Evolutionary conservation across 2,888 invertebrate genomes (phyloP).

Genomic region (Isoperla grammatica): DNA sequence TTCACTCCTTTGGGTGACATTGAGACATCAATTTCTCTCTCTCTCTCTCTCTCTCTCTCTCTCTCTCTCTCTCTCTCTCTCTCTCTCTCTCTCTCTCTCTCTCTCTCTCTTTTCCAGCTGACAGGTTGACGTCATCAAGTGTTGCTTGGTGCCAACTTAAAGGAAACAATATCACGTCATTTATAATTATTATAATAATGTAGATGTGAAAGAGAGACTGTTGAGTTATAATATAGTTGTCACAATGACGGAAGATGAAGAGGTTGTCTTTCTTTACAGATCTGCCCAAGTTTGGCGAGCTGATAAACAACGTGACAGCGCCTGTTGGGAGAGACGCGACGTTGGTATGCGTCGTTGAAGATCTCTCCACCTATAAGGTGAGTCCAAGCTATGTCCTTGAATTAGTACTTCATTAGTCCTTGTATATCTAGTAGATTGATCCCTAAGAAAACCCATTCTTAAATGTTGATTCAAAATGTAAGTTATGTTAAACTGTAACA

Average conservation of each 20-base stretch:
- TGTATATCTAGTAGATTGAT: too few species aligned
- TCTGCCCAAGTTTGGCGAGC: conserved; percentile 60
- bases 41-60: not conserved
- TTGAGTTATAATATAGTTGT: too few species aligned
- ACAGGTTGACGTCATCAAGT: not conserved
- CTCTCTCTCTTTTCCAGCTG: not conserved
- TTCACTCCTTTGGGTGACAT: conserved; percentile 9
- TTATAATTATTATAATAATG: too few species aligned
- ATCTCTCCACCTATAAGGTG: conserved; percentile 64
- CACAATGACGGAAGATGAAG: too few species aligned
- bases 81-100: not conserved
- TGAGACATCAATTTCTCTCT: not conserved
- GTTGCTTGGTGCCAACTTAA: not conserved
- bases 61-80: not conserved
- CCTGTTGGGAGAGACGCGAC: conserved; percentile 62
- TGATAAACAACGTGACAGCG: conserved; percentile 61
- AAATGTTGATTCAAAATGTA: too few species aligned
- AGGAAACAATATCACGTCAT: too few species aligned
- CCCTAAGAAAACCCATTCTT: too few species aligned
- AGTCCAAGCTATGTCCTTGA: too few species aligned
- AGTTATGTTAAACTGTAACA: too few species aligned
- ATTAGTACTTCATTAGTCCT: not conserved
- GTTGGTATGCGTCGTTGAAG: conserved; percentile 62
- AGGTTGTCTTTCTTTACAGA: conserved; percentile 45
- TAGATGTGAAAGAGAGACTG: too few species aligned